A percentile compares a stretch with the other conserved stretches of the same genome.
phyloP scores from a whole-genome alignment of 2,888 invertebrate genomes.

The Gastrophysa polygoni region DNA sequence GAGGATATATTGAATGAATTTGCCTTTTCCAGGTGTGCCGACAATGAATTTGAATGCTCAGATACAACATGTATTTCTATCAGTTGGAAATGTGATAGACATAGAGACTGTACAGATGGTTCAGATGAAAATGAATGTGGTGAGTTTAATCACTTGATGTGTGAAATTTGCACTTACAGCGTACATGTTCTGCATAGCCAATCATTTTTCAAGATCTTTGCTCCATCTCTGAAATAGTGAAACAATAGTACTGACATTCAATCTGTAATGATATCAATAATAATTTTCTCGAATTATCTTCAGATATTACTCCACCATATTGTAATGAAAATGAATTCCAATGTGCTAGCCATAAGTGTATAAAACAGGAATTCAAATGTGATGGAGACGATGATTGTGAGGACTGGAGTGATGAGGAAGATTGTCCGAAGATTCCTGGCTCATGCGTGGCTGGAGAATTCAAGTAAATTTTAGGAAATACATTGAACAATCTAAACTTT shows the following conservation, averaged over 20 bases:
- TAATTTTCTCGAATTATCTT: too few relatives aligned
- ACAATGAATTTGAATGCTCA: conserved; percentile 74
- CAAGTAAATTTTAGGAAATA: conserved; percentile 69
- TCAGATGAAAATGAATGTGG: conserved; percentile 77
- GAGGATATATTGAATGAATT: background rate
- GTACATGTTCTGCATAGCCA: too few relatives aligned
- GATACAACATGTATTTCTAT: conserved; percentile 76
- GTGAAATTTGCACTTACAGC: background rate
- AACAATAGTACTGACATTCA: too few relatives aligned
- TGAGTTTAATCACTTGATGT: conserved; percentile 52
- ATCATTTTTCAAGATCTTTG: too few relatives aligned
- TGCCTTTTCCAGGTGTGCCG: conserved; percentile 68
- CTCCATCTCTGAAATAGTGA: too few relatives aligned
- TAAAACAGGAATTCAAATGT: conserved; percentile 76
- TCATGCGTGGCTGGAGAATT: conserved; percentile 74
- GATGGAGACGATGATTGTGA: conserved; percentile 88
- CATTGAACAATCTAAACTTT: too few relatives aligned
- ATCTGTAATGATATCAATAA: too few relatives aligned
- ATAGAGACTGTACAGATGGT: conserved; percentile 75
- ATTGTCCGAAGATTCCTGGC: conserved; percentile 69
- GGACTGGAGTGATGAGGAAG: conserved; percentile 86
- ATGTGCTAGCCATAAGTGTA: conserved; percentile 75
- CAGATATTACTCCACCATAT: conserved; percentile 61
- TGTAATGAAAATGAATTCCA: conserved; percentile 78
- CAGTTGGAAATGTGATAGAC: conserved; percentile 78